Conservation (phyloP, 1,140 invertebrate species). For the roundworm (Caenorhabditis elegans) region WBcel235 BX284605.5:9596501-9597000, state of each 20-base stretch:
- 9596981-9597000: too few relatives aligned
- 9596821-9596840: background rate
- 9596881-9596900: background rate
- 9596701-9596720: too few relatives aligned
- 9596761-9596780: background rate
- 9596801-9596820: constrained; percentile 10
- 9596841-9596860: background rate
- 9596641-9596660: background rate
- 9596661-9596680: background rate
- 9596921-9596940: too few relatives aligned
- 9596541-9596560: background rate
- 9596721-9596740: too few relatives aligned
- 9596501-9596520: background rate
- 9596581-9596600: background rate
- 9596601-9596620: background rate
- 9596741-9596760: too few relatives aligned
- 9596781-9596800: background rate
- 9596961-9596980: too few relatives aligned
- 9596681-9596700: background rate
- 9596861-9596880: background rate
- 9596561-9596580: background rate
- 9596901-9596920: background rate
- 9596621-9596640: background rate
- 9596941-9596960: too few relatives aligned
- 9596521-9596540: too few relatives aligned